Conservation (phyloP, 2,888 invertebrate species). For the Cataglyphis rosenhaueri region DNA sequence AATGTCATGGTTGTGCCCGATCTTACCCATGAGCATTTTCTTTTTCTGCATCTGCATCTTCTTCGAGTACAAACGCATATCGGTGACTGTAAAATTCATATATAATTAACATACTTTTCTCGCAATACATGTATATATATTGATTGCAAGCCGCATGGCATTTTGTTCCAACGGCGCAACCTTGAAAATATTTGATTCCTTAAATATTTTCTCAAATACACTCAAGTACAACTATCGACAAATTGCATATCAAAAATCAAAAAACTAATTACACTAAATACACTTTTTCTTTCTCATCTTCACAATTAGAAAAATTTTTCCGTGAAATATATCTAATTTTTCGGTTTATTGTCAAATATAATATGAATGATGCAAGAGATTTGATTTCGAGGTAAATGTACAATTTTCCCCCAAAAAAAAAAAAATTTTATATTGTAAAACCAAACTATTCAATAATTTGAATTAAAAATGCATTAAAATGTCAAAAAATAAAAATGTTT, state of each 20-base stretch:
- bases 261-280: slow-evolving; percentile 36
- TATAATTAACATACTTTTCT: slow-evolving; percentile 40
- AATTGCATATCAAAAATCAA: slow-evolving; percentile 53
- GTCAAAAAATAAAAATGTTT: not conserved
- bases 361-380: not conserved
- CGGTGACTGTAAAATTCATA: slow-evolving; percentile 67
- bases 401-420: no score
- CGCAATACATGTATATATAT: slow-evolving; percentile 14
- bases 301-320: slow-evolving; percentile 25
- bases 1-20: slow-evolving; percentile 82
- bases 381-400: no score
- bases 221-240: slow-evolving; percentile 54
- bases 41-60: slow-evolving; percentile 80
- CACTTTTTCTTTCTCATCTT: not conserved
- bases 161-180: slow-evolving; percentile 30
- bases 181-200: slow-evolving; percentile 58
- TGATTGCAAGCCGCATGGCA: slow-evolving; percentile 53
- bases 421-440: not conserved
- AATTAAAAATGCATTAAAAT: not conserved
- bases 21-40: slow-evolving; percentile 79
- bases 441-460: not conserved
- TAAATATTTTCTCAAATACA: slow-evolving; percentile 35
- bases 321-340: not conserved
- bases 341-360: not conserved
- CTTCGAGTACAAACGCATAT: slow-evolving; percentile 78